Base-by-base conservation (phyloP, 2,113 vertebrate genomes). In the Proterorhinus semilunaris region DNA sequence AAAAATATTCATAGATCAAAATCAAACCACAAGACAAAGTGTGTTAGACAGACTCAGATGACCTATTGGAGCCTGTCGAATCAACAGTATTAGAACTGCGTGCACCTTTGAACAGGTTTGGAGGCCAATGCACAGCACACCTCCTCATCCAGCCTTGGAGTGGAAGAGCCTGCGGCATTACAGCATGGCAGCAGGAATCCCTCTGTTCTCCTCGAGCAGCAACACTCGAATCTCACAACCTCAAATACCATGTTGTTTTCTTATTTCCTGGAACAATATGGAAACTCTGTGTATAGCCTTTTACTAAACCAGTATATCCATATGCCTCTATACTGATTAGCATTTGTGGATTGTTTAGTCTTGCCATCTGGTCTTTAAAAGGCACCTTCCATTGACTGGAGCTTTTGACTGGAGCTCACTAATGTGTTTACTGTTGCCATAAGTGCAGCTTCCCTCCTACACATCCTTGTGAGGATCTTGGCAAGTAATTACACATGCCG, bases 101-200 rank as follows among this genome's bases (percentile, higher is more conserved):
- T n/a, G 66, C 54, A 12, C 62, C 54, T 75, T 65, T 81, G 66
- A 72, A 55, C 73, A 81, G 61, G 62, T 17, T 62, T 67, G 54
- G 72, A 7, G 69, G 81, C 75, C 68, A 74, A 68, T 74, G 74
- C 45, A 67, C 65, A 52, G 65, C 76, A 68, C 57, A 72, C 15
- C 49, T 55, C 70, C 71, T 65, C n/a, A 6, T 70, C 69, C 68
- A 66, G 72, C 62, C 70, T 27, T 16, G 53, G 68, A 76, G 75
- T 76, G 78, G 83, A 87, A 83, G 79, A 78, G 72, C 78, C 76
- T 75, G 74, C 0, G 62, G 83, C 73, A 10, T 48, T 63, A 87
- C 77, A 81, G 8, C 0, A 69, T 63, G 65, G 71, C 58, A 11
- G 62, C 75, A 42, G 6, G 80, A 72, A 84, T 74, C 74, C 73